phyloP scores from a whole-genome alignment of 2,113 vertebrate species.

The Stigmatopora nigra region DNA sequence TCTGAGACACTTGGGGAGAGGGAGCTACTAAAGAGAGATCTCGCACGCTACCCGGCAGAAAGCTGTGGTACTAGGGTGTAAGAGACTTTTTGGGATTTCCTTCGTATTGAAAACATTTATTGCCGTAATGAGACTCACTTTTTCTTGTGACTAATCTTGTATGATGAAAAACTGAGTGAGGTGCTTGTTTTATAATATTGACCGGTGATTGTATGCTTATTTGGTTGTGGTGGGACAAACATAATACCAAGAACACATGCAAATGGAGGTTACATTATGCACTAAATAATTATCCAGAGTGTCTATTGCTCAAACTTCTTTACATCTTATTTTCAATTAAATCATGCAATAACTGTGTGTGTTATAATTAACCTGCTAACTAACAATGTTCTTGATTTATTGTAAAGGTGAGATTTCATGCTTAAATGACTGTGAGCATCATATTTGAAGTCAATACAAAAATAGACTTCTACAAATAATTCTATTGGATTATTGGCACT shows the following conservation, averaged over 20 bases:
- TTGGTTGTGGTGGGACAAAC: not conserved
- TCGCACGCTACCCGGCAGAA: no score
- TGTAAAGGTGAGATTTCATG: no score
- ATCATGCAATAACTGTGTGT: not conserved
- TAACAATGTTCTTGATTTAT: not conserved
- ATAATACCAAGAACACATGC: not conserved
- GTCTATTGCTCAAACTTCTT: not conserved
- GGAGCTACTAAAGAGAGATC: no score
- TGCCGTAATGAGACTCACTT: no score
- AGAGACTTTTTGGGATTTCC: no score
- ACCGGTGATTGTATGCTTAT: not conserved
- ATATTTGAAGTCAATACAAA: not conserved
- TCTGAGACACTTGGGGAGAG: no score
- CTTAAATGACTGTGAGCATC: not conserved
- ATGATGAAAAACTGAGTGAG: no score
- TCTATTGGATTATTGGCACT: no score
- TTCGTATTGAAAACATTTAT: no score
- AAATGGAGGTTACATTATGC: not conserved
- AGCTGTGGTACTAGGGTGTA: no score
- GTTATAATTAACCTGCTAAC: not conserved
- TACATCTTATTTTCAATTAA: not conserved
- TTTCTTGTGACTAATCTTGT: no score
- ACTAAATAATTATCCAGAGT: not conserved
- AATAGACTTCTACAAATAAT: not conserved
- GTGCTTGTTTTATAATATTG: not conserved